phyloP scores from a whole-genome alignment of 2,113 vertebrate species.

The Pipa parva region DNA sequence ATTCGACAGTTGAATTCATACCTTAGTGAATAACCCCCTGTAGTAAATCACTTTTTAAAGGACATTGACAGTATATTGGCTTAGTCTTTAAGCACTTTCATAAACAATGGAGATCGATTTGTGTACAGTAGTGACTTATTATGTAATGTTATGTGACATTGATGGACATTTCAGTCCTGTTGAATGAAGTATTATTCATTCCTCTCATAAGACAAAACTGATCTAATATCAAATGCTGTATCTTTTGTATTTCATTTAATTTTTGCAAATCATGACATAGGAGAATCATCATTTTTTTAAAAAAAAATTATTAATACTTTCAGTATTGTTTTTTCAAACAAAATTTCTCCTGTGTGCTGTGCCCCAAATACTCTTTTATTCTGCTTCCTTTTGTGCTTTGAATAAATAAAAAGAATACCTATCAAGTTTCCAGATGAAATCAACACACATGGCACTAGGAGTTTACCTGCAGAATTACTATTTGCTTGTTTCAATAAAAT shows the following conservation, averaged over 20 bases:
- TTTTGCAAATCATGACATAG: slow-evolving; percentile 73
- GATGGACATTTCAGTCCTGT: slow-evolving; percentile 3
- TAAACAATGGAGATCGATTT: not conserved
- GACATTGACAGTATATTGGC: not conserved
- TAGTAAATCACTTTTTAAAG: not conserved
- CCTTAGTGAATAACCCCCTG: too few relatives aligned
- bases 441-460: slow-evolving; percentile 76
- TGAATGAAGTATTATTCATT: slow-evolving; percentile 9
- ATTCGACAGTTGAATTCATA: too few relatives aligned
- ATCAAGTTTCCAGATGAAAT: slow-evolving; percentile 73
- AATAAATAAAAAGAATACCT: slow-evolving; percentile 40
- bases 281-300: slow-evolving; percentile 64
- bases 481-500: slow-evolving; percentile 66
- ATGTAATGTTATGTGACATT: not conserved
- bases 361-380: slow-evolving; percentile 76
- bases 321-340: slow-evolving; percentile 70
- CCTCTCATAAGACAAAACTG: not conserved
- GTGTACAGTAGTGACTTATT: slow-evolving; percentile 8
- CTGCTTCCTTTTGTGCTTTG: slow-evolving; percentile 81
- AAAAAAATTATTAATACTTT: too few relatives aligned
- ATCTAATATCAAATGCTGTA: slow-evolving; percentile 22
- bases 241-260: slow-evolving; percentile 73
- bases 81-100: not conserved
- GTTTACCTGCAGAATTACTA: slow-evolving; percentile 69
- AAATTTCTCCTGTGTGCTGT: slow-evolving; percentile 79